Base-by-base conservation (phyloP, 2,888 invertebrate genomes). In the Dryobotodes eremita region DNA sequence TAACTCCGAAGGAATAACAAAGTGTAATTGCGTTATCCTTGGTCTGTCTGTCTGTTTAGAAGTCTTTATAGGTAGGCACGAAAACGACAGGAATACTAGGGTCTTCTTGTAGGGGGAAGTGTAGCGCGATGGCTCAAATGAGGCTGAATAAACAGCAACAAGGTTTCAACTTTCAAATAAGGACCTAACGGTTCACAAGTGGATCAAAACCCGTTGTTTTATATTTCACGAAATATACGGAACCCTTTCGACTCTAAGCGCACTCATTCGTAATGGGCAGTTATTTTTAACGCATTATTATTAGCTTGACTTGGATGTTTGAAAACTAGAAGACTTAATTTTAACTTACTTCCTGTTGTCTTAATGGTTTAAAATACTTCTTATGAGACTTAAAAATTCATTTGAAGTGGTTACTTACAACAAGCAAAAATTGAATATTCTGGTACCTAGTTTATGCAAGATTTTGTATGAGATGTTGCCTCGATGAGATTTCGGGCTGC, bases 241-340 rank as follows among this genome's bases (percentile, higher is more conserved):
- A 75, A 75, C 50, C 42, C 26, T 61, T 26, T 13, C n/a, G 23
- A 65, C 13, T 50, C 57, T 36, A n/a, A 36, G 26, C 53, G 17
- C 53, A 46, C 17, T 65, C 53, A 46, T 50, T 31, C n/a, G 17
- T 57, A 69, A 46, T 53, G 48, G 20, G 20, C 61, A 50, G 55
- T 71, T 82, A 68, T 82, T 77, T 82, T 64, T 71, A 82, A 31
- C 42, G 2, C 10, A 31, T 65, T 86, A 86, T 82, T 68, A 62
- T 68, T 85, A 82, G 69, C 53, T 57, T 68, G 26, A 53, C 46
- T 61, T 62, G 55, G 13, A 31, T 75, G 48, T 64, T 74, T 31
- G 55, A 74, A 74, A 46, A 57, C 8, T 36, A 20, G n/a, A 26
- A 55, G 26, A 57, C 31, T 80, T 71, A 26, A 71, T 68, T 81